Evolutionary conservation across 2,888 invertebrate species (phyloP), one percentile per base, ranked within the genome.

Genomic region (Cerceris rybyensis): DNA sequence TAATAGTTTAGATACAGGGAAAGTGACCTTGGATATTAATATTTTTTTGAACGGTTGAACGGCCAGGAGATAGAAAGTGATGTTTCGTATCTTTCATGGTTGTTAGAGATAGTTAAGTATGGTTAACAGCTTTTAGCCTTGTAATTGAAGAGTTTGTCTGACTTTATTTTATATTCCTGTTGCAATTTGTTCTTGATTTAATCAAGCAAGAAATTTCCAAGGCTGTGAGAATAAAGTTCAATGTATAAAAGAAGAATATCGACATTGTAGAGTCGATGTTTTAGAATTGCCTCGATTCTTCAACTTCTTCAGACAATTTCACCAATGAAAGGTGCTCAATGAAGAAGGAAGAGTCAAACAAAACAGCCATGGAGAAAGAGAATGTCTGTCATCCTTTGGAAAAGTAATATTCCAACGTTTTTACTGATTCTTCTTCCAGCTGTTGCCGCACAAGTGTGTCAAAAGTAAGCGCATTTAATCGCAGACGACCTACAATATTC

Each of bases 11-110:
- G 14, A 72, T 59, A 42, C 14, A 71, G 78, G 57, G 80, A 78
- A 80, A 80, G 80, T 59, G 65, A 71, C 68, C 78, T 77, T 80
- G 70, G 28, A 17, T 54, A 52, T 74, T 60, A 58, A 61, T 68
- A 69, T 50, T 16, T 46, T 46, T 39, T 14, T 42, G 46, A 52
- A 63, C n/a, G 39, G 28, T 42, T n/a, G 7, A 17, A 41, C 14
- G 14, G 11, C 1, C 8, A 46, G 8, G 8, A 58, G 65, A 58
- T 74, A 75, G 61, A 77, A 77, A 64, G 65, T 50, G 14, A 66
- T 52, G 17, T 49, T 59, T 42, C 8, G 14, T 41, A 46, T 46
- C 8, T 11, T 46, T 13, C 2, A 46, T 13, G 8, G 5, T 46
- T 2, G 46, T 46, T 46, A 46, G 9, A 46, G 8, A 46, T 13